phyloP scores from a whole-genome alignment of 2,797 vertebrate genomes.

The Oreochromis grahami region DNA sequence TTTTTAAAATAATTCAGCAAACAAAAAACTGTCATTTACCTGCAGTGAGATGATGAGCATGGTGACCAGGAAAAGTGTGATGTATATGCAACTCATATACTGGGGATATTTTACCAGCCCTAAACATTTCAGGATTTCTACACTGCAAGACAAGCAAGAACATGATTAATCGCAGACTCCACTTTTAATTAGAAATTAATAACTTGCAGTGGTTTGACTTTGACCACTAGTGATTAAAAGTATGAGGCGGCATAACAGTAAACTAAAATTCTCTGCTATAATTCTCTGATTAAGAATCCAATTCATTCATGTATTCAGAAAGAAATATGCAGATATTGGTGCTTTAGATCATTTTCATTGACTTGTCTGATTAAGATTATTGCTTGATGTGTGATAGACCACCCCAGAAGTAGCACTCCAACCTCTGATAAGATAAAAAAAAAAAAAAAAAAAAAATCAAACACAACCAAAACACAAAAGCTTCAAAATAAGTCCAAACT shows the following conservation, averaged over 20 bases:
- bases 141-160: constrained; percentile 38
- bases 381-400: not conserved
- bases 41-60: constrained; percentile 89
- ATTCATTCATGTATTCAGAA: not conserved
- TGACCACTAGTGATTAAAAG: not conserved
- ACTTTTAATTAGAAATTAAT: not conserved
- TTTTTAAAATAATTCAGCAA: not conserved
- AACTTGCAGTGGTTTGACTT: not conserved
- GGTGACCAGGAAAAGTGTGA: constrained; percentile 89
- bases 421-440: not conserved
- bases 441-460: accelerated
- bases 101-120: constrained; percentile 79
- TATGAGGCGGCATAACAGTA: not conserved
- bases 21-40: constrained; percentile 66
- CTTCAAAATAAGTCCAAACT: not conserved
- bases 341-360: not conserved
- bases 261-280: not conserved
- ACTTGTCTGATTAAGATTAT: not conserved
- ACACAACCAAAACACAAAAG: not conserved
- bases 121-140: constrained; percentile 6
- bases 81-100: constrained; percentile 85
- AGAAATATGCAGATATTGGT: not conserved
- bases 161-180: not conserved
- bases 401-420: not conserved
- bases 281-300: not conserved